Conservation (phyloP, 2,113 vertebrate genomes). For the Pseudonaja textilis region DNA sequence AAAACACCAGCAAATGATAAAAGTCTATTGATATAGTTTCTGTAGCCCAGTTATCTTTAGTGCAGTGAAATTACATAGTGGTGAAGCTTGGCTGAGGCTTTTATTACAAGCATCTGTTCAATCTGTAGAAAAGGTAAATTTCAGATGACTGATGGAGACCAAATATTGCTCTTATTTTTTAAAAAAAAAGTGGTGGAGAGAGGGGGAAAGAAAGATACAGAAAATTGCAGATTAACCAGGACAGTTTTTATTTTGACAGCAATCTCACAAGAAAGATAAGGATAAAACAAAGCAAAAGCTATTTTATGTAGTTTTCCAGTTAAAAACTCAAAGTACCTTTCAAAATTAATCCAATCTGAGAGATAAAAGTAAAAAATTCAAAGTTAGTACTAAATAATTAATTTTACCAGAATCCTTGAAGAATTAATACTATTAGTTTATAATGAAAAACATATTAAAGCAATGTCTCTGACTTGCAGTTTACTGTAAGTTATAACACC, state of each 20-base stretch:
- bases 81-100: not conserved
- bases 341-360: not conserved
- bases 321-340: not conserved
- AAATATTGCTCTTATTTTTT: not conserved
- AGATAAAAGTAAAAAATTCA: not conserved
- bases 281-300: not conserved
- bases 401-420: not conserved
- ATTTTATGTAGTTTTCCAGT: not conserved
- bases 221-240: not conserved
- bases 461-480: not conserved
- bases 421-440: not conserved
- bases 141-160: not conserved
- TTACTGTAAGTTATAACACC: not conserved
- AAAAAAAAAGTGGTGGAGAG: not conserved
- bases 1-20: not conserved
- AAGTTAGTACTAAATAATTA: conserved; percentile 9
- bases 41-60: not conserved
- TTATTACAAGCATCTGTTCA: not conserved
- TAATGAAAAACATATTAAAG: not conserved
- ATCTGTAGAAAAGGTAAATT: not conserved
- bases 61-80: not conserved
- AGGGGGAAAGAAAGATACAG: not conserved
- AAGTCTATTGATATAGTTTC: not conserved
- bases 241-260: not conserved
- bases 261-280: not conserved